These are phyloP conservation scores for Chionoecetes opilio DNA, from an alignment of 1,140 invertebrate species.

Conservation along the genomic window DNA sequence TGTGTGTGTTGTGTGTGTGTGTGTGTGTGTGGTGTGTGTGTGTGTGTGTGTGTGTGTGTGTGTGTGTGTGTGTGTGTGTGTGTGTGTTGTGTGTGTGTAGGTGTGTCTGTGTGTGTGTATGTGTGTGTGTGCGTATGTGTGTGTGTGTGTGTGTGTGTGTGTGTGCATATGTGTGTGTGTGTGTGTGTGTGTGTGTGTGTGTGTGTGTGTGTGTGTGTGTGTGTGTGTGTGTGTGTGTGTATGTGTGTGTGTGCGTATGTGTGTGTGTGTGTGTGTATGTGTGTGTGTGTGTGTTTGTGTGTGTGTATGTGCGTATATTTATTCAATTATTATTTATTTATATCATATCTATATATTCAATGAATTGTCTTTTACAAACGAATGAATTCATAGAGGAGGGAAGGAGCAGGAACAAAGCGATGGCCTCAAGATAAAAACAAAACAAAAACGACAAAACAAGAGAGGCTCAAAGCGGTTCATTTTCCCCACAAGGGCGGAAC, in stretches of 20 bases:
- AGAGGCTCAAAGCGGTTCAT: background rate
- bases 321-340: background rate
- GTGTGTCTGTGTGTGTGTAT: too few species aligned
- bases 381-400: background rate
- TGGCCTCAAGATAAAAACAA: background rate
- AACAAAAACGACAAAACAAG: background rate
- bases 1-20: too few species aligned
- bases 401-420: background rate
- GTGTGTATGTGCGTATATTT: slow-evolving; percentile 21
- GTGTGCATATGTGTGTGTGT: background rate
- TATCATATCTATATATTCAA: background rate
- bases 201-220: background rate
- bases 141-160: background rate
- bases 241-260: background rate
- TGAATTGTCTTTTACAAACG: background rate
- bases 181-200: background rate
- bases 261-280: slow-evolving; percentile 35
- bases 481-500: too few species aligned
- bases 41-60: too few species aligned
- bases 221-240: background rate
- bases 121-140: too few species aligned
- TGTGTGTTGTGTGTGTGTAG: too few species aligned
- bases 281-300: slow-evolving; percentile 39
- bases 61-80: too few species aligned
- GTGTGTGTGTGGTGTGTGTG: too few species aligned